Percentiles rank a stretch among this genome's conserved stretches.
Evolutionary conservation across 2,113 vertebrate genomes (phyloP).

Genomic region (Hylia prasina): DNA sequence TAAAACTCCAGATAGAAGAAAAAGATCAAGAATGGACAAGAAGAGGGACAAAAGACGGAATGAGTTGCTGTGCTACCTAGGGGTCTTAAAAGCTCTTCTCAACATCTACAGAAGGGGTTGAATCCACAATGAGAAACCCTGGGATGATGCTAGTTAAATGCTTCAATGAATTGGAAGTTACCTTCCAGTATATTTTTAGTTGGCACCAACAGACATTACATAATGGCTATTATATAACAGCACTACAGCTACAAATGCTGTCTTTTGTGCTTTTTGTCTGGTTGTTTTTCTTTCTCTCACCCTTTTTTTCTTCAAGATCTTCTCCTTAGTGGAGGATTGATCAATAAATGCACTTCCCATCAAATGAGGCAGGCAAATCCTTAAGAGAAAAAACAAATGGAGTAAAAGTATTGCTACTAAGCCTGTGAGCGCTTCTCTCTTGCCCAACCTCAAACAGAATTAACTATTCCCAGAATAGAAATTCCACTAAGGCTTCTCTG

Average conservation of each 20-base stretch:
- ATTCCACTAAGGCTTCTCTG: constrained; percentile 52
- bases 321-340: not conserved
- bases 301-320: not conserved
- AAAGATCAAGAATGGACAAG: not conserved
- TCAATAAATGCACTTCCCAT: constrained; percentile 11
- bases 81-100: not conserved
- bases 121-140: not conserved
- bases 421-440: not conserved
- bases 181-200: constrained; percentile 66
- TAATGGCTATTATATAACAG: constrained; percentile 63
- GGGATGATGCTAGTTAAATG: constrained; percentile 6
- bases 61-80: not conserved
- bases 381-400: constrained; percentile 22
- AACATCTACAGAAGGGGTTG: not conserved
- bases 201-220: constrained; percentile 55
- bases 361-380: constrained; percentile 28
- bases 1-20: not conserved
- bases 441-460: constrained; percentile 63
- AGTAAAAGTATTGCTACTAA: constrained; percentile 43
- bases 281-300: not conserved
- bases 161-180: constrained; percentile 55
- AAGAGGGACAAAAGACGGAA: not conserved
- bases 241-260: constrained; percentile 22
- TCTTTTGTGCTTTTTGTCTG: not conserved
- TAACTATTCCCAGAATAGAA: constrained; percentile 63